Evolutionary conservation across 2,113 vertebrate genomes (phyloP), one percentile per base, ranked within the genome.

Genomic region (Eptesicus fuscus): DNA sequence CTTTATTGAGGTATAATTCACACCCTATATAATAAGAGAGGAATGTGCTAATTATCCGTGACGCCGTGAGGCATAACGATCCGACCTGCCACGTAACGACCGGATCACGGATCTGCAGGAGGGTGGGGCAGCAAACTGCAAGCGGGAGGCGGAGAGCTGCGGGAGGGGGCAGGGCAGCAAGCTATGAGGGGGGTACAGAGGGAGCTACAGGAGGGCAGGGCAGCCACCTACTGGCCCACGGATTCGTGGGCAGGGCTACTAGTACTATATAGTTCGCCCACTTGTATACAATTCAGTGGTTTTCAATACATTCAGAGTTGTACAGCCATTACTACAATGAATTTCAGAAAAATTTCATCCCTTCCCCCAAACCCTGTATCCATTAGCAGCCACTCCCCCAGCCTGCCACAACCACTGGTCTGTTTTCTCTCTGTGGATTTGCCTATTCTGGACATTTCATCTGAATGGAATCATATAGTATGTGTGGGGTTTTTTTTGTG

Each of bases 1-100:
- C 63, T 88, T 91, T 91, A 28, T 63, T 56, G 93, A 76, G 71
- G 35, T 90, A 23, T 28, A 69, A 35, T 65, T 70, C 12, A 51
- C 47, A 83, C 61, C 37, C 8, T 28, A 18, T 47, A n/a, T 1
- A 47, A 17, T 30, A 56, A 56, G 53, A 56, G 53, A 22, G 53
- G 53, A 18, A 8, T 56, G 22, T 56, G 53, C 53, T 56, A 56
- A 56, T 56, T 56, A 56, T 22, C 53, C 0, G 18, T 53, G 7
- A 53, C 17, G 1, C 51, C 17, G 2, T 6, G 51, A 18, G 51
- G 17, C 53, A 56, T 56, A 22, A 56, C 53, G 0, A 53, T 7
- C 51, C 53, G 0, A 53, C 18, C 51, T 0, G 7, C 18, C 53
- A 8, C 20, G 0, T 53, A 53, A 53, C 0, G 18, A 22, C 53